Percentiles rank a stretch among this genome's conserved stretches.
Evolutionary conservation across 2,888 invertebrate species (phyloP).

Genomic region (Amaurobius ferox): DNA sequence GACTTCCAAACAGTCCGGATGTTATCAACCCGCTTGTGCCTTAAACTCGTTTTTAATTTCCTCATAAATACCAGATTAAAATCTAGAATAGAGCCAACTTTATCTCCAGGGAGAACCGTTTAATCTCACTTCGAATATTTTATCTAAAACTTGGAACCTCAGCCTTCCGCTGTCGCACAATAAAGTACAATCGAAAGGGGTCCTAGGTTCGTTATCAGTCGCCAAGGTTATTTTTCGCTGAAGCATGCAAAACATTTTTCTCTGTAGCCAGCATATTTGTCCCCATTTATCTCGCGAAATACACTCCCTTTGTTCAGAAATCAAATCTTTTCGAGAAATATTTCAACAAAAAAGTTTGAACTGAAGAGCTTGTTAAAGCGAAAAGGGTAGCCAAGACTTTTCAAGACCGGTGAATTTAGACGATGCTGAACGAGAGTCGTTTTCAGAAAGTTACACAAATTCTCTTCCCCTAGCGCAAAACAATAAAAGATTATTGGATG

Average conservation of each 20-base stretch:
- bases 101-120: not conserved
- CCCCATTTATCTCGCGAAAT: not conserved
- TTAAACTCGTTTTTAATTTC: not conserved
- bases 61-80: not conserved
- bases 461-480: too few species aligned
- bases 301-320: conserved; percentile 1
- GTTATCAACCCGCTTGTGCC: too few species aligned
- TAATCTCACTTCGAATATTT: not conserved
- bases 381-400: not conserved
- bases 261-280: conserved; percentile 10
- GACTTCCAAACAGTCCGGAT: too few species aligned
- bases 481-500: too few species aligned
- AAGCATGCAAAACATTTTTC: conserved; percentile 10
- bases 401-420: too few species aligned
- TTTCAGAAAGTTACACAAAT: too few species aligned
- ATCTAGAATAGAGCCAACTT: not conserved
- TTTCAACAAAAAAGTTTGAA: not conserved
- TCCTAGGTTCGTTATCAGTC: not conserved
- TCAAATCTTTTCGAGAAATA: not conserved
- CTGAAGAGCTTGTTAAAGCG: not conserved
- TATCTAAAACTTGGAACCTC: not conserved
- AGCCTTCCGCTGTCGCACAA: not conserved
- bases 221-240: conserved; percentile 6
- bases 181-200: not conserved
- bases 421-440: too few species aligned